phyloP scores from a whole-genome alignment of 53 echinoderm and acorn worm species.

The Actinopyga echinites region DNA sequence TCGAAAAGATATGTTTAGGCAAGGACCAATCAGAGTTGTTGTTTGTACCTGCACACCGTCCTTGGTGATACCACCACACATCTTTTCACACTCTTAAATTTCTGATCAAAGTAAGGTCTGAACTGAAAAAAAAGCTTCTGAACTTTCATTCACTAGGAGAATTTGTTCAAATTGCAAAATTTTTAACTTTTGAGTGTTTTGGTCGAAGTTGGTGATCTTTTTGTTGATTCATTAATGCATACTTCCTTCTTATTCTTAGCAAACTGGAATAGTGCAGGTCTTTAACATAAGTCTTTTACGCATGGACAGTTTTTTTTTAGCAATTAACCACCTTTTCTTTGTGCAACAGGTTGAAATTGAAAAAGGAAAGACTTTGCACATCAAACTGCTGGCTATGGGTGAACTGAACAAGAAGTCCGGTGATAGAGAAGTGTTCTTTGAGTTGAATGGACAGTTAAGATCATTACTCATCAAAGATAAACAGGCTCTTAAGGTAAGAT shows the following conservation, averaged over 20 bases:
- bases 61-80: no score
- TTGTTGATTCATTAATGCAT: no score
- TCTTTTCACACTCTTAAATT: no score
- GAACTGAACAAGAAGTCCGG: conserved; percentile 89
- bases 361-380: conserved; percentile 91
- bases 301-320: neutral
- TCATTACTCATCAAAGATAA: conserved; percentile 93
- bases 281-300: neutral
- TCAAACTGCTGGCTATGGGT: conserved; percentile 93
- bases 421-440: conserved; percentile 98
- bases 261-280: neutral
- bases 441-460: conserved; percentile 93
- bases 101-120: no score
- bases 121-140: no score
- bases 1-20: no score
- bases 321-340: neutral
- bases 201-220: no score
- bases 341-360: conserved; percentile 81
- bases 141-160: neutral
- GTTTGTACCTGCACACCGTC: no score
- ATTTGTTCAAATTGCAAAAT: no score
- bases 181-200: no score
- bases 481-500: conserved; percentile 89
- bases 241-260: no score
- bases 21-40: no score